Base-by-base conservation (phyloP, 2,888 invertebrate species). In the Xestia sexstrigata region DNA sequence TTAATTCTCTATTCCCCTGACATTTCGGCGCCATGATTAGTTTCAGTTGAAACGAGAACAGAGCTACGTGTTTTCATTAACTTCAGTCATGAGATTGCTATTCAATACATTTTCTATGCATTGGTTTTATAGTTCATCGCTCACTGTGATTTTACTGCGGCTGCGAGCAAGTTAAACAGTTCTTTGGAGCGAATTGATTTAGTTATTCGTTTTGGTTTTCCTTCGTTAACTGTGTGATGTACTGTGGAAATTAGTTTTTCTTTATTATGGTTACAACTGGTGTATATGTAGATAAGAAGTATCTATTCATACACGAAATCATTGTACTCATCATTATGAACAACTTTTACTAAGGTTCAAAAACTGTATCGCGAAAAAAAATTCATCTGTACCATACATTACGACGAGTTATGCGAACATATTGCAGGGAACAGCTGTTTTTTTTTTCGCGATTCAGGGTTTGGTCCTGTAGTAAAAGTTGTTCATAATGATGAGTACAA, bases 1-100 rank as follows among this genome's bases (percentile, higher is more conserved):
- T 66, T 65, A 71, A 77, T 74, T 60, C 60, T 58, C 45, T 63
- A 85, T 74, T 76, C 75, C 67, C 26, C 17, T 6, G 55, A 65
- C 78, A 82, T 78, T 81, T 87, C 52, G 70, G 49, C 9, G 58
- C 71, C 52, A 78, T 74, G 76, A 88, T 86, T 83, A 81, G 87
- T 83, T 87, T 76, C 70, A 68, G 62, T 23, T n/a, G 39, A 70
- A 81, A 74, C 75, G 69, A 63, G 74, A 69, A 58, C 23, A 52
- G 60, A 63, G 42, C 73, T 86, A 87, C 86, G 87, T 87, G 88
- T 83, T 88, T 86, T 83, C 87, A 88, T 87, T 88, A 82, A 70
- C 47, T 82, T 68, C 70, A 45, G 69, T 17, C 45, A 49, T 26
- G 66, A 52, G 71, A 83, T 83, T 72, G 87, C 74, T 72, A 63